Conservation (phyloP, 2,797 vertebrate genomes). For the Hemibagrus guttatus region DNA sequence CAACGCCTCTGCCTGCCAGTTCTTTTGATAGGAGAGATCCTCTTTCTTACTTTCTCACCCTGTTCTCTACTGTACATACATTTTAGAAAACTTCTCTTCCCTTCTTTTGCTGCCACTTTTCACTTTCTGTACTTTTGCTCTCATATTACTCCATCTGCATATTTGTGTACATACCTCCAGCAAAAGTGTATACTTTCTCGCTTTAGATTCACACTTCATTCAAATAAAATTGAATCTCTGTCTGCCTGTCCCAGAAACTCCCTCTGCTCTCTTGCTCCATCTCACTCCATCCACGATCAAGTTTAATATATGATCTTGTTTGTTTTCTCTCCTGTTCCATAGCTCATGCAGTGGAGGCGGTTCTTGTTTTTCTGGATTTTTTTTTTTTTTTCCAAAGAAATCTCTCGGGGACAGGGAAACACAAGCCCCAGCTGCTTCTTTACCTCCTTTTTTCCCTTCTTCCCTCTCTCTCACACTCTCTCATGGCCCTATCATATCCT, state of each 20-base stretch:
- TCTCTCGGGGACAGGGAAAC: conserved; percentile 42
- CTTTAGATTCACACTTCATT: conserved; percentile 6
- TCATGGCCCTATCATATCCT: conserved; percentile 20
- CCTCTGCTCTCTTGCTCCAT: conserved; percentile 32
- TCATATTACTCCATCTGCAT: conserved; percentile 27
- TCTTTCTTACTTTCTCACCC: conserved; percentile 56
- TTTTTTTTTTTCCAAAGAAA: conserved; percentile 46
- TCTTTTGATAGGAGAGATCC: conserved; percentile 61
- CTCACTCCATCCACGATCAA: conserved; percentile 21
- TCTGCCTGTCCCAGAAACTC: conserved; percentile 39
- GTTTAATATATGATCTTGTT: conserved; percentile 57
- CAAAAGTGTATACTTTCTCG: conserved; percentile 15
- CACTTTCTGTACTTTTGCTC: conserved; percentile 7
- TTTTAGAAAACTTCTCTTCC: conserved; percentile 24
- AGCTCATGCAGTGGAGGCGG: conserved; percentile 41
- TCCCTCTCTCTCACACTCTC: conserved; percentile 36
- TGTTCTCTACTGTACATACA: conserved; percentile 33
- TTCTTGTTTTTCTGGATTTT: conserved; percentile 41
- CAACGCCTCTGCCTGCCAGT: conserved; percentile 58
- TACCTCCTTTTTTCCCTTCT: conserved; percentile 17
- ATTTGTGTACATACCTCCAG: conserved; percentile 20
- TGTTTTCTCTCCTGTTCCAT: conserved; percentile 42
- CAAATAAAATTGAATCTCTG: conserved; percentile 23
- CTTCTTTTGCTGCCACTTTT: conserved; percentile 4
- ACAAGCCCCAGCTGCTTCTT: conserved; percentile 53